Evolutionary conservation across 1,140 invertebrate genomes (phyloP).

Genomic region (Ptiloglossa arizonensis): DNA sequence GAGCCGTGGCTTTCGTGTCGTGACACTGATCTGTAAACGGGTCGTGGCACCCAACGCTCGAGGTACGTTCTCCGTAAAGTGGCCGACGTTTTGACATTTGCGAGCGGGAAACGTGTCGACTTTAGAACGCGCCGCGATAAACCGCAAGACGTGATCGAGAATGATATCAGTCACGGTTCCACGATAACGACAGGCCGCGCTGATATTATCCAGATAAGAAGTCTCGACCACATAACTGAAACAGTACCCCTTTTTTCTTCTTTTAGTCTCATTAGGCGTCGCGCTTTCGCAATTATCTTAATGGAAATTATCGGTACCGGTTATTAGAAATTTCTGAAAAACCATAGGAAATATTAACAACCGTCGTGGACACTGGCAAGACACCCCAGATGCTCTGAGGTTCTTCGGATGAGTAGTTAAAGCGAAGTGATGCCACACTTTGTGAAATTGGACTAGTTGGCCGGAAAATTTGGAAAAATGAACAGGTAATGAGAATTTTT

Average conservation of each 20-base stretch:
- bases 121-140: background rate
- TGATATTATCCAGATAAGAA: conserved; percentile 25
- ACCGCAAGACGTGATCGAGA: background rate
- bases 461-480: too few species aligned
- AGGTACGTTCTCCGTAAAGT: conserved; percentile 3
- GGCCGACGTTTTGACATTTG: background rate
- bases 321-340: background rate
- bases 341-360: too few species aligned
- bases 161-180: conserved; percentile 25
- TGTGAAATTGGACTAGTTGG: too few species aligned
- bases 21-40: conserved; percentile 42
- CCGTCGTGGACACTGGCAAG: too few species aligned
- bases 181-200: conserved; percentile 10
- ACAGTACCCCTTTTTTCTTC: background rate
- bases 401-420: too few species aligned
- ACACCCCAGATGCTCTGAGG: too few species aligned
- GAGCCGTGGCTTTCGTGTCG: conserved; percentile 45
- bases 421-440: too few species aligned
- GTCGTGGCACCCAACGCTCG: background rate
- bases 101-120: background rate
- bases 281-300: background rate
- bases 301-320: background rate
- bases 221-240: background rate
- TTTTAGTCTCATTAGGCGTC: background rate
- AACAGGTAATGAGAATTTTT: too few species aligned